Conservation (phyloP, 2,797 vertebrate species). For the Botia kubotai region DNA sequence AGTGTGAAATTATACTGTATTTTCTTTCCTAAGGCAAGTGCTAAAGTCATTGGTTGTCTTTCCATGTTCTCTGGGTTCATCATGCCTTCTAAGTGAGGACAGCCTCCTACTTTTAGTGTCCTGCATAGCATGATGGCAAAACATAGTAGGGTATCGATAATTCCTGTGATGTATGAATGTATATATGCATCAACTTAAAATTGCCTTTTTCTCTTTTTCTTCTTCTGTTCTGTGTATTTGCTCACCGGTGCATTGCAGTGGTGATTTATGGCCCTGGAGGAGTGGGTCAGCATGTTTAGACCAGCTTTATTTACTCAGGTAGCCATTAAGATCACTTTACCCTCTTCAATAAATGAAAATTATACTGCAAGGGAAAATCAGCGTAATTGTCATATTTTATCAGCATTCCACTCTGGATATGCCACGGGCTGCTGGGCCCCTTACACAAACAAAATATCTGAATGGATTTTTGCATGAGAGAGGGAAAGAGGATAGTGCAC, state of each 20-base stretch:
- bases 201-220: slow-evolving; percentile 10
- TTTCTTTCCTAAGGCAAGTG: too few species aligned
- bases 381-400: slow-evolving; percentile 55
- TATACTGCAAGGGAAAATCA: slow-evolving; percentile 37
- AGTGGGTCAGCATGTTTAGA: slow-evolving; percentile 65
- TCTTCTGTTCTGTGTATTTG: slow-evolving; percentile 3
- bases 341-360: slow-evolving; percentile 50
- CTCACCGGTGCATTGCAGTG: slow-evolving; percentile 49
- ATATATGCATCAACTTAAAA: slow-evolving; percentile 31
- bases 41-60: background rate
- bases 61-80: background rate
- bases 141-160: background rate
- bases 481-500: slow-evolving; percentile 3
- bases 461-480: background rate
- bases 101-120: background rate
- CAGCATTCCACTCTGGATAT: slow-evolving; percentile 26
- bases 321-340: slow-evolving; percentile 59
- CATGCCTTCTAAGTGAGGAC: slow-evolving; percentile 22
- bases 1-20: background rate
- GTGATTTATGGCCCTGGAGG: slow-evolving; percentile 70
- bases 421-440: slow-evolving; percentile 6
- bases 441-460: slow-evolving; percentile 10
- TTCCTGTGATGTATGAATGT: background rate
- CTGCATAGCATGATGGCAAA: slow-evolving; percentile 15
- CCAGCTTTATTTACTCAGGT: slow-evolving; percentile 67